These are phyloP conservation scores for Caenorhabditis afra DNA, from an alignment of 2,888 invertebrate genomes.

Conservation along the genomic window DNA sequence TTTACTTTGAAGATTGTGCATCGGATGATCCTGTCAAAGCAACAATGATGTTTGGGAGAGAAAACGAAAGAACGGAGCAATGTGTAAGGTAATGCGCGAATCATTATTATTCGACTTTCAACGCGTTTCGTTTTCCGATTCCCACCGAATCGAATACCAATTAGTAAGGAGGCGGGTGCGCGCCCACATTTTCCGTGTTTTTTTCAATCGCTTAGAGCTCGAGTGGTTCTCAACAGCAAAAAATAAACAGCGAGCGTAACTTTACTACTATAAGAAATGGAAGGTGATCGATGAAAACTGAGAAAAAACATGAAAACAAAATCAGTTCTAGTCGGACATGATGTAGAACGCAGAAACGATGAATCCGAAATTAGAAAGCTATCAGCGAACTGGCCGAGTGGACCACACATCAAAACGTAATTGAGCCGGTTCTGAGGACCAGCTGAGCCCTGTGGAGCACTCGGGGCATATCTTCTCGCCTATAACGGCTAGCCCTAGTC, in stretches of 20 bases:
- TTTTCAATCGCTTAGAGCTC: no score
- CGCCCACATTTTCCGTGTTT: background rate
- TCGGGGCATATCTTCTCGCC: no score
- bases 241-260: no score
- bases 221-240: no score
- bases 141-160: constrained; percentile 21
- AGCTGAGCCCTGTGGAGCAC: constrained; percentile 42
- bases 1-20: constrained; percentile 66
- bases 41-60: constrained; percentile 26
- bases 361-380: constrained; percentile 49
- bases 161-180: constrained; percentile 1
- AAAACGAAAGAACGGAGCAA: constrained; percentile 19
- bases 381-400: constrained; percentile 45
- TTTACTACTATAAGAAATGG: no score
- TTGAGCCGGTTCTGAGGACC: constrained; percentile 46
- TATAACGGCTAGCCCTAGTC: constrained; percentile 3
- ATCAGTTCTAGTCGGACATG: background rate
- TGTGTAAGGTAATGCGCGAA: constrained; percentile 34
- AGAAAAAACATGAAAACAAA: no score
- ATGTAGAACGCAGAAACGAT: constrained; percentile 52
- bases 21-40: constrained; percentile 43
- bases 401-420: constrained; percentile 64
- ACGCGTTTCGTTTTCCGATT: constrained; percentile 24
- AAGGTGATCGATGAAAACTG: no score
- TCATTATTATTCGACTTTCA: constrained; percentile 35